Percentiles rank a stretch among this genome's conserved stretches.
Evolutionary conservation across 2,797 vertebrate genomes (phyloP).

Genomic region (Esox lucius): DNA sequence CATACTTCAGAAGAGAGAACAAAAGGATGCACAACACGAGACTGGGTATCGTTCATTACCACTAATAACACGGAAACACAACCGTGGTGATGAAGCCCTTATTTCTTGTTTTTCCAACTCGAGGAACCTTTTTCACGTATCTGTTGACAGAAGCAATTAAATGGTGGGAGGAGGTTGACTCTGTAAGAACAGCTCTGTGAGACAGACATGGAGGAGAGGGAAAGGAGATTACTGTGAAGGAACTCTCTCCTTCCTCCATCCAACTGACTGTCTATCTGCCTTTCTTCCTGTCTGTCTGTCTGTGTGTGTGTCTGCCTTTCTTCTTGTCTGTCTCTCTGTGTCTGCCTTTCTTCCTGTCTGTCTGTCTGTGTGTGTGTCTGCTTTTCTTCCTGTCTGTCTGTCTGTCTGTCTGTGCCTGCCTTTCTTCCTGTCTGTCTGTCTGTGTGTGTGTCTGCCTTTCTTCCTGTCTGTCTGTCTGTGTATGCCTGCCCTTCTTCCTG

Average conservation of each 20-base stretch:
- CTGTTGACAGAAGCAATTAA: slow-evolving; percentile 50
- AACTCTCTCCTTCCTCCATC: not conserved
- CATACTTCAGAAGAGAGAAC: slow-evolving; percentile 19
- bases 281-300: not conserved
- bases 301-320: too few relatives aligned
- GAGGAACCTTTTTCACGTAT: slow-evolving; percentile 81
- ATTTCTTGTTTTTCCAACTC: slow-evolving; percentile 81
- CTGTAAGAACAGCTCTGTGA: not conserved
- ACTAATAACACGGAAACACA: slow-evolving; percentile 80
- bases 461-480: too few relatives aligned
- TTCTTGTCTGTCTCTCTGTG: too few relatives aligned
- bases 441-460: too few relatives aligned
- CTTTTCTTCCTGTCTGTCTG: too few relatives aligned
- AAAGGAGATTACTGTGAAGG: not conserved
- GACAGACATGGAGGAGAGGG: slow-evolving; percentile 2
- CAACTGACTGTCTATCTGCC: not conserved
- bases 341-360: too few relatives aligned
- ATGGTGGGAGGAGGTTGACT: not conserved
- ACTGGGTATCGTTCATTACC: slow-evolving; percentile 63
- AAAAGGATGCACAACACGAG: slow-evolving; percentile 29
- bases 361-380: too few relatives aligned
- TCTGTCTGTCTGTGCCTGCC: too few relatives aligned
- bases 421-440: too few relatives aligned
- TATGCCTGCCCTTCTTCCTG: too few relatives aligned
- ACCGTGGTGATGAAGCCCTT: slow-evolving; percentile 83